phyloP scores from a whole-genome alignment of 2,888 invertebrate genomes.

The Terebella lapidaria region DNA sequence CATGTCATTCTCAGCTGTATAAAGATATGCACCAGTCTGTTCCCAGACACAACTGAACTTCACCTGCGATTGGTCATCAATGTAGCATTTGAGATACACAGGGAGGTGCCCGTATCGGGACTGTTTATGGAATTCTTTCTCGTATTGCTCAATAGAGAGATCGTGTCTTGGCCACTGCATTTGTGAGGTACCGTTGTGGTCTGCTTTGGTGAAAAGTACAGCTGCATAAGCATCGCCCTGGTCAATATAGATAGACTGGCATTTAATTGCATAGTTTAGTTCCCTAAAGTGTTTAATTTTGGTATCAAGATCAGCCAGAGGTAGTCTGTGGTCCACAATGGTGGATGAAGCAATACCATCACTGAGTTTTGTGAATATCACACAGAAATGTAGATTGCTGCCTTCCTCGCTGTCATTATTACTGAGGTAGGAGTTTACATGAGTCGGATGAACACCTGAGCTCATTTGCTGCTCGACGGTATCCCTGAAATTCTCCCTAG shows the following conservation, averaged over 20 bases:
- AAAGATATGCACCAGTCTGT: conserved; percentile 14
- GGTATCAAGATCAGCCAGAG: conserved; percentile 1
- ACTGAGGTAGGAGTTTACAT: background rate
- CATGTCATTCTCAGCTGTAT: conserved; percentile 17
- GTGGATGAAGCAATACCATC: background rate
- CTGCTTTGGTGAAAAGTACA: conserved; percentile 8
- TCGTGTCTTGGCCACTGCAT: conserved; percentile 11
- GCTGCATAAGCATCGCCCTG: background rate
- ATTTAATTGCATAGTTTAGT: conserved; percentile 4
- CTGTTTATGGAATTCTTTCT: conserved; percentile 9
- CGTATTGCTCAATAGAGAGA: conserved; percentile 8
- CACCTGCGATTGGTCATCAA: background rate
- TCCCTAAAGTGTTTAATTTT: conserved; percentile 7
- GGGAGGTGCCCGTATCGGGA: conserved; percentile 16
- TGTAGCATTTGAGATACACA: conserved; percentile 12
- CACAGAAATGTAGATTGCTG: too few species aligned
- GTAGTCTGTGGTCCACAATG: background rate
- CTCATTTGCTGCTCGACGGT: too few species aligned
- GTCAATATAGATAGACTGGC: conserved; percentile 2
- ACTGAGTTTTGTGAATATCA: too few species aligned
- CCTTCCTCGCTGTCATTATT: background rate
- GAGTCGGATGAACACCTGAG: too few species aligned
- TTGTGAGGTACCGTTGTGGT: background rate
- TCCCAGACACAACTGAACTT: conserved; percentile 13
- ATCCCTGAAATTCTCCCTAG: background rate